Evolutionary conservation across 2,888 invertebrate species (phyloP), one percentile per base, ranked within the genome.

Genomic region (Cremastobaeus sp.): DNA sequence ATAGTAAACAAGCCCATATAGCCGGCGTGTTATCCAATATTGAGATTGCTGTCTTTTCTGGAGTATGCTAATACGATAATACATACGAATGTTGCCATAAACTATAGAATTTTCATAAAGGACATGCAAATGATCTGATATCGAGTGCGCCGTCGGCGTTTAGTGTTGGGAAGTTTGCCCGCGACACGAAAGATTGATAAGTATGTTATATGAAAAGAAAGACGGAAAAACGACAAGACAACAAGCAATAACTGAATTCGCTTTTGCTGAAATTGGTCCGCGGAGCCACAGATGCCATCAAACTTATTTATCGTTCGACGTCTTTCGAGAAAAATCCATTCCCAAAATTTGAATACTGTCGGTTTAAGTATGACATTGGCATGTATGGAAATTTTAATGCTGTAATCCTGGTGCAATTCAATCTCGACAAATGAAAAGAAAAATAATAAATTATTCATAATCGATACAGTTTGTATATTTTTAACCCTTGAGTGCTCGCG

Each of bases 91-190:
- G 85, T 81, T 80, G 81, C 85, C 85, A 86, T 86, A 87, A 87
- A 87, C 87, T 86, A 86, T 86, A 86, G 87, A 86, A 87, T 87
- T 86, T 87, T 87, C 86, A 86, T 87, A 87, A 86, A 86, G 82
- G 82, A 85, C 83, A 87, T 87, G 87, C 87, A 87, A 87, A 87
- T 86, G 80, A 78, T 77, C 79, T 81, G 84, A 85, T 86, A 87
- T 87, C 85, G 86, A 84, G 82, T 65, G 57, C 60, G 64, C 70
- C 57, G 65, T 20, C 25, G 64, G 59, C 64, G 68, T 74, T 74
- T 69, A 60, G 11, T 45, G 64, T 60, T 65, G 62, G 66, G 57
- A 68, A 59, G 65, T 70, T 62, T 64, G 39, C 54, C 71, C 48
- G 65, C 60, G 62, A 65, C 60, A 48, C 72, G 35, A 66, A 57